These are phyloP conservation scores for Bubalus kerabau DNA, from an alignment of 2,113 vertebrate genomes.

Conservation along the genomic window DNA sequence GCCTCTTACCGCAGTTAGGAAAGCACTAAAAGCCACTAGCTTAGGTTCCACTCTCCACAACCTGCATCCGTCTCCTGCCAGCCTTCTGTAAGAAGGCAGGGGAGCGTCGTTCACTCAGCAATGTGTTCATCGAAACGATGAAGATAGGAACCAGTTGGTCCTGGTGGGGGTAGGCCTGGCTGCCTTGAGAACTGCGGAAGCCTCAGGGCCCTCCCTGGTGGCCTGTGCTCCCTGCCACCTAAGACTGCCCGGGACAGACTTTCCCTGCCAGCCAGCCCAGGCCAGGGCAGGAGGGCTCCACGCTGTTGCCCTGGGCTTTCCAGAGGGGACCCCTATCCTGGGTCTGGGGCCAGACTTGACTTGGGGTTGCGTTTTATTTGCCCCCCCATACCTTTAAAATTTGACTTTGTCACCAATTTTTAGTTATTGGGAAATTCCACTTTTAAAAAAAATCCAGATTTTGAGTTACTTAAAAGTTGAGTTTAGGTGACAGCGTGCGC, in stretches of 20 bases:
- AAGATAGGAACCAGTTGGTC: not conserved
- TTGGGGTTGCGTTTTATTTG: not conserved
- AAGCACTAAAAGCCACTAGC: not conserved
- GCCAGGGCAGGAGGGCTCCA: not conserved
- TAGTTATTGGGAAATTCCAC: not conserved
- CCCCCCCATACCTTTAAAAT: not conserved
- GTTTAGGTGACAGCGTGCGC: not conserved
- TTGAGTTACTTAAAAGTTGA: not conserved
- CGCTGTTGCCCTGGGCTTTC: not conserved
- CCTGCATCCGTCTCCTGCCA: not conserved
- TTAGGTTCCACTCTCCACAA: not conserved
- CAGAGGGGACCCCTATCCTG: not conserved
- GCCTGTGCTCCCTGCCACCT: not conserved
- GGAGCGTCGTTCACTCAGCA: not conserved
- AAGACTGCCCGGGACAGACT: not conserved
- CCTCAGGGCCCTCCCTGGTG: not conserved
- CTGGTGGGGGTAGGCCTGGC: not conserved
- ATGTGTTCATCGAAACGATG: not conserved
- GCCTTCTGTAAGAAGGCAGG: not conserved
- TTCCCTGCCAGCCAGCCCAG: not conserved
- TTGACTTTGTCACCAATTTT: not conserved
- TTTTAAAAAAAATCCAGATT: not conserved
- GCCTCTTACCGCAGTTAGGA: not conserved
- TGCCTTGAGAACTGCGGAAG: not conserved
- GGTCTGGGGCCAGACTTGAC: not conserved